Evolutionary conservation across 2,797 vertebrate species (phyloP), one percentile per base, ranked within the genome.

Genomic region (Okamejei kenojei): DNA sequence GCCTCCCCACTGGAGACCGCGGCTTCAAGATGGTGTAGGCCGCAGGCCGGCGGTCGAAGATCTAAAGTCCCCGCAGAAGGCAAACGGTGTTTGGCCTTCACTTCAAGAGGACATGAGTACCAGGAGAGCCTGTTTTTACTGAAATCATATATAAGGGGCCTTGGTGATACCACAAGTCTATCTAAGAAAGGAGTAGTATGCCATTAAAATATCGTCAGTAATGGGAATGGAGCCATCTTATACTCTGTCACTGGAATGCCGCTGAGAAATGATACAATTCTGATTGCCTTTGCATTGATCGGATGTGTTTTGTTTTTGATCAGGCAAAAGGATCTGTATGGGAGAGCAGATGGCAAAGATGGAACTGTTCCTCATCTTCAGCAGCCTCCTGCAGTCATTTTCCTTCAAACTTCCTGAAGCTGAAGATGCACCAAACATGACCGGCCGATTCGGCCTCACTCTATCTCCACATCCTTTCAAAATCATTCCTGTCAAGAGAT

Each of bases 321-420:
- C 94, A 99, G 99, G 99, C 94, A 98, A 97, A 93, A 97, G 98
- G 93, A 97, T 98, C 86, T 99, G 98, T 94, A 99, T 99, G 98
- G 98, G 98, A 79, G 98, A 99, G 94, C 98, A 99, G 94, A 95
- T 99, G 96, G 99, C 98, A 7, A 99, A 99, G 96, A 99, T 98
- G 98, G 98, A 99, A 95, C 94, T 99, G 19, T 99, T 99, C 95
- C 96, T 99, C 94, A 97, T 97, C 93, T 97, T 99, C 76, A 96
- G 97, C 93, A 97, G 95, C 93, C 96, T 99, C 88, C 96, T 99
- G 96, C 98, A 99, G 95, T 96, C 96, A 93, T 99, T 99, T 95
- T 96, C 92, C 0, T 98, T 99, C 94, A 94, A 95, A 71, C 96
- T 98, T 15, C 98, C 98, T 0, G 95, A 97, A 90, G 97, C 96